Base-by-base conservation (phyloP, 2,888 invertebrate species). In the Fragum sueziense region DNA sequence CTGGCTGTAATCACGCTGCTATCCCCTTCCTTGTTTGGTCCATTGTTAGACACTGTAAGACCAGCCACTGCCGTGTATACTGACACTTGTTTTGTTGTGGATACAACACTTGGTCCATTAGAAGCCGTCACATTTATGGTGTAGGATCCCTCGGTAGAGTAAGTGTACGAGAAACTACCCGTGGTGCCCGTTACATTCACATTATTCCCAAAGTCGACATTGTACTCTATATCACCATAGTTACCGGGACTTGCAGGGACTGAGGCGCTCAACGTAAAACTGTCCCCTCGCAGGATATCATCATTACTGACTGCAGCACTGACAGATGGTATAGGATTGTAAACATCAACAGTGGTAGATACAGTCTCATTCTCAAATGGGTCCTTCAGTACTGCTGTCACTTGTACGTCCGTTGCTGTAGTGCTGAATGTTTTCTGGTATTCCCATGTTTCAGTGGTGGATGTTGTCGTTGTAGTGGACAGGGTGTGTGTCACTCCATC, bases 191-290 rank as follows among this genome's bases (percentile, higher is more conserved):
- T 68, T 1, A 27, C 70, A n/a, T 59, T 59, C 9, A 67, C 70
- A 14, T 77, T 79, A 85, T 87, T 82, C 27, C 80, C 80, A 61
- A 75, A 85, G 25, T 85, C 77, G 72, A 74, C 82, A 4, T 47
- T 77, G 54, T 75, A 86, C 6, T 57, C 47, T 2, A 86, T 62
- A 17, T 34, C 51, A 7, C 86, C 85, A 68, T 85, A 85, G 41
- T 75, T 74, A 27, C 79, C 79, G 20, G 78, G 76, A 22, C 65
- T 31, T 34, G 67, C 14, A 25, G 82, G 74, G 31, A 81, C 67
- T 25, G n/a, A 54, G 14, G 76, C 74, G 22, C 59, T 62, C 33
- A 83, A 74, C 9, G 57, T 54, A 0, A 83, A 47, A 29, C 14
- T 52, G 17, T 34, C 25, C 22, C 34, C 61, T 34, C 31, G 33